Percentiles rank a stretch among this genome's conserved stretches.
phyloP scores from a whole-genome alignment of 2,888 invertebrate genomes.

The Drosophila subquinaria region DNA sequence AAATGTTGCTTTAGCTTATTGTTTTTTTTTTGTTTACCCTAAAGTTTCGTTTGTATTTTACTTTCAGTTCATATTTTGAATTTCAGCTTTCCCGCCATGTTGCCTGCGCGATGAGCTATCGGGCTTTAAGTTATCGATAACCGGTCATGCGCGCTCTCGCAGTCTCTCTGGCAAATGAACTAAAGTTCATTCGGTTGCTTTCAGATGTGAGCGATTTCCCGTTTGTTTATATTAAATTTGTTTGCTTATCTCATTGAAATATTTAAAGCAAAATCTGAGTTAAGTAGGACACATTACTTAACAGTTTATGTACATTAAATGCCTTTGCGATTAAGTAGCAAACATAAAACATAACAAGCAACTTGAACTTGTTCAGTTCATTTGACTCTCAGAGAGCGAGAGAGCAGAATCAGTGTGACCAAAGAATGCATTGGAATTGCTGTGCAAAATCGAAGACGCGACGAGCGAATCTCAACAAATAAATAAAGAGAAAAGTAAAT shows the following conservation, averaged over 20 bases:
- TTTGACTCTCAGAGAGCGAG: constrained; percentile 4
- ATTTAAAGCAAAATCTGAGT: neutral
- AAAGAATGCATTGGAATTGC: neutral
- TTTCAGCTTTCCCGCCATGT: constrained; percentile 27
- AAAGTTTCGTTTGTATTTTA: neutral
- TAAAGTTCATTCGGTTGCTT: constrained; percentile 5
- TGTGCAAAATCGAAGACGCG: constrained; percentile 41
- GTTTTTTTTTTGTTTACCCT: neutral
- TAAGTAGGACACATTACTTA: neutral
- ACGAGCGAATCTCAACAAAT: neutral
- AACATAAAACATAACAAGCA: neutral
- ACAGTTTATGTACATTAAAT: neutral
- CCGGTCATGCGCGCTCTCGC: constrained; percentile 38
- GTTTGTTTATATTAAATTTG: neutral
- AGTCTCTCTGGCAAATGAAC: constrained; percentile 1
- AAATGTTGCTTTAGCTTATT: neutral
- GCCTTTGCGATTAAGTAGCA: neutral
- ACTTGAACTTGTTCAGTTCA: constrained; percentile 30
- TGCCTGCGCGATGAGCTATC: constrained; percentile 23
- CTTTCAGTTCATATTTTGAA: constrained; percentile 7
- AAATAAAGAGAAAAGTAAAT: constrained; percentile 7
- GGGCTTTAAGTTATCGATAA: constrained; percentile 42
- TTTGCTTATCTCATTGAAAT: neutral
- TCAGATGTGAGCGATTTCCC: constrained; percentile 2
- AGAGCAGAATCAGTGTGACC: constrained; percentile 40